Conservation (phyloP, 2,113 vertebrate species). For the Oenanthe oenanthe region DNA sequence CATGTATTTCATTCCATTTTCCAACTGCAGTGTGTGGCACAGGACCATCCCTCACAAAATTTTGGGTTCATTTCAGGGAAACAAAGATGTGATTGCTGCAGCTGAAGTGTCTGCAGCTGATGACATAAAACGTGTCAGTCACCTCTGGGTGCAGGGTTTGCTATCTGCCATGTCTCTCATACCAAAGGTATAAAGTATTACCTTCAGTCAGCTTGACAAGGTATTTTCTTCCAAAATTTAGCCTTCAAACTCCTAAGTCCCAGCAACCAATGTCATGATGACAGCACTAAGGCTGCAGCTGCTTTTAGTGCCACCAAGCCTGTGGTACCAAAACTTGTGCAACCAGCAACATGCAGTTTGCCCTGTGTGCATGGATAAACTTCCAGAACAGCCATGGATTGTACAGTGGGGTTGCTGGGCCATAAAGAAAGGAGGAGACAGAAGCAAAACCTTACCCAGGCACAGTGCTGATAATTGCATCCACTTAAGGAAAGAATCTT, state of each 20-base stretch:
- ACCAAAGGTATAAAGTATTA: background rate
- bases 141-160: background rate
- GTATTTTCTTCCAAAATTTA: background rate
- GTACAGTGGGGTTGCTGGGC: background rate
- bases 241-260: background rate
- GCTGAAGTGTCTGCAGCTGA: background rate
- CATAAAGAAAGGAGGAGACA: background rate
- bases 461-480: accelerated
- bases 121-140: background rate
- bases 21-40: background rate
- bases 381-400: background rate
- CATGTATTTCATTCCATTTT: background rate
- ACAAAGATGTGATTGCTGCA: background rate
- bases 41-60: background rate
- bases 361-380: background rate
- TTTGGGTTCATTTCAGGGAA: background rate
- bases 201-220: background rate
- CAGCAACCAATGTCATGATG: background rate
- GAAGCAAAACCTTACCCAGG: background rate
- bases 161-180: background rate
- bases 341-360: background rate
- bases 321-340: background rate
- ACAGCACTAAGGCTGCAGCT: background rate
- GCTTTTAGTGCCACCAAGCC: background rate
- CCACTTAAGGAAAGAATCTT: background rate